These are phyloP conservation scores for Leptobrachium leishanense DNA, from an alignment of 2,113 vertebrate genomes.

Conservation along the genomic window DNA sequence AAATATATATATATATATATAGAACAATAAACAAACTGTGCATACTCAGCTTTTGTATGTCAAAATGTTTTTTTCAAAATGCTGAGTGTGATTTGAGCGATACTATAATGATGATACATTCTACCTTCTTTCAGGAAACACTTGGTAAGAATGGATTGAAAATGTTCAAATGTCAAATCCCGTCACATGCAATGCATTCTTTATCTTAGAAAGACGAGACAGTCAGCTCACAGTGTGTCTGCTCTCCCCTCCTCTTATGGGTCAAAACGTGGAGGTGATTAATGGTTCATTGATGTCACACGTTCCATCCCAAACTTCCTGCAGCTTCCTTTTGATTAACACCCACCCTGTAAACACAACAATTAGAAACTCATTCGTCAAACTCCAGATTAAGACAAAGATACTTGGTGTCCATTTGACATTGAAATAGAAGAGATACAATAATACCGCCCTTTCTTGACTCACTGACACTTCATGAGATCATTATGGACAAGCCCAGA, in stretches of 20 bases:
- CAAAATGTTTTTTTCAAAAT: too few species aligned
- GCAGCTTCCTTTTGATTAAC: slow-evolving; percentile 31
- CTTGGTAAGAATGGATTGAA: too few species aligned
- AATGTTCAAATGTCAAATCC: too few species aligned
- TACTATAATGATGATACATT: too few species aligned
- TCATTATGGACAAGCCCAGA: slow-evolving; percentile 1
- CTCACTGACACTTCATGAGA: slow-evolving; percentile 3
- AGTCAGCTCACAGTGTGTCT: neutral
- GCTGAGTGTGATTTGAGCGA: too few species aligned
- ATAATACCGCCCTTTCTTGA: neutral
- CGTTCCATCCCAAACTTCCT: slow-evolving; percentile 9
- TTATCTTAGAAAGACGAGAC: neutral
- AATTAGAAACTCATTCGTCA: slow-evolving; percentile 27
- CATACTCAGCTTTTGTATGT: too few species aligned
- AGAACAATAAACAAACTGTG: too few species aligned
- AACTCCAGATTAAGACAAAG: slow-evolving; percentile 10
- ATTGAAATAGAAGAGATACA: neutral
- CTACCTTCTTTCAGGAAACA: too few species aligned
- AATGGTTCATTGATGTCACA: slow-evolving; percentile 17
- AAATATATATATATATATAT: too few species aligned
- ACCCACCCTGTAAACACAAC: slow-evolving; percentile 27
- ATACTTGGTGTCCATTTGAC: slow-evolving; percentile 6
- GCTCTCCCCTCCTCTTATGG: neutral
- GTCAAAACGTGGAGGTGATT: slow-evolving; percentile 8
- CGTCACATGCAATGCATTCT: too few species aligned